Percentiles rank a stretch among this genome's conserved stretches.
Evolutionary conservation across 2,113 vertebrate species (phyloP).

Genomic region (Hoplias malabaricus): DNA sequence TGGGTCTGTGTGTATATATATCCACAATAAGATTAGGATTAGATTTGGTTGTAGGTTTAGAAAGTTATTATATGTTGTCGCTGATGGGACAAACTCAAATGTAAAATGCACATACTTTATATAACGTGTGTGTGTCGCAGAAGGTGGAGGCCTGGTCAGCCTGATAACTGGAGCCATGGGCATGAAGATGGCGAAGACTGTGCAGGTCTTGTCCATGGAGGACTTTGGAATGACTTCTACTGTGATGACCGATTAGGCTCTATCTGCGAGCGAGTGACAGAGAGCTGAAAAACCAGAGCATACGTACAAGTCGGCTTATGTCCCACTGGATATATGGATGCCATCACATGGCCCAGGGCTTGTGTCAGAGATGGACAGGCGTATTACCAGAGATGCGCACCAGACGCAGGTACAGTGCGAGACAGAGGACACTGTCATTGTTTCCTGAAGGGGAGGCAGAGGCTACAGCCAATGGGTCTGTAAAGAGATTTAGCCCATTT

Average conservation of each 20-base stretch:
- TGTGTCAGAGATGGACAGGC: slow-evolving; percentile 37
- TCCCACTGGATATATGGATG: not conserved
- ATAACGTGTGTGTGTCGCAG: slow-evolving; percentile 75
- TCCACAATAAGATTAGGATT: too few species aligned
- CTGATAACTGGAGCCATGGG: slow-evolving; percentile 88
- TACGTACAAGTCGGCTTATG: not conserved
- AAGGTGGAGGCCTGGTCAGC: slow-evolving; percentile 90
- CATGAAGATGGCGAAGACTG: slow-evolving; percentile 87
- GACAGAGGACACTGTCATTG: slow-evolving; percentile 51
- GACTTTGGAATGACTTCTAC: slow-evolving; percentile 91
- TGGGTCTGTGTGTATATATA: too few species aligned
- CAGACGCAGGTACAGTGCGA: slow-evolving; percentile 47
- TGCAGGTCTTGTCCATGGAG: slow-evolving; percentile 82
- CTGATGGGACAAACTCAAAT: too few species aligned
- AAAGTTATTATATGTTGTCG: too few species aligned
- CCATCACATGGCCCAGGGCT: slow-evolving; percentile 4
- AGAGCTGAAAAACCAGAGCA: slow-evolving; percentile 57
- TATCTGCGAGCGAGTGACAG: slow-evolving; percentile 87
- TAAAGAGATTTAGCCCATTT: not conserved
- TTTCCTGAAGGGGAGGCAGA: slow-evolving; percentile 35
- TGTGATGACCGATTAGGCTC: slow-evolving; percentile 88
- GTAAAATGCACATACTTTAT: too few species aligned
- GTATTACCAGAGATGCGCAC: slow-evolving; percentile 41
- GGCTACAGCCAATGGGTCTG: slow-evolving; percentile 38
- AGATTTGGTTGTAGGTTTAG: too few species aligned